These are phyloP conservation scores for Gisinianus flammeolus DNA, from an alignment of 2,888 invertebrate genomes.

Conservation along the genomic window DNA sequence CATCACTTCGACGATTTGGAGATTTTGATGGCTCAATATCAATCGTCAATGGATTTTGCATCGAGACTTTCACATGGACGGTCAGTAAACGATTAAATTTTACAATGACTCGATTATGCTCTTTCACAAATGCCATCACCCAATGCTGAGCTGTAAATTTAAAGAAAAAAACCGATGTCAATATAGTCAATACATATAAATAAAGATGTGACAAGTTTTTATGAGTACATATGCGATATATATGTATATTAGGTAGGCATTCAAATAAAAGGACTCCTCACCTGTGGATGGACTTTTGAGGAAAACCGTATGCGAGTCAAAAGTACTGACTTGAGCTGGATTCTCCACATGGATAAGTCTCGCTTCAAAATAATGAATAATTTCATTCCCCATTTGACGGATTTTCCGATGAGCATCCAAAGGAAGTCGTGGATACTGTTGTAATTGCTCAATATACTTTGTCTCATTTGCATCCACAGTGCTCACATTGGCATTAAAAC, in stretches of 20 bases:
- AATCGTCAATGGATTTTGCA: constrained; percentile 30
- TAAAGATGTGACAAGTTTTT: neutral
- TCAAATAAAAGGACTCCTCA: neutral
- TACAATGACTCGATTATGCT: constrained; percentile 27
- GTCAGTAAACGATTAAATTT: constrained; percentile 40
- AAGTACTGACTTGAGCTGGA: constrained; percentile 23
- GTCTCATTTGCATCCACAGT: constrained; percentile 21
- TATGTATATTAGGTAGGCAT: neutral
- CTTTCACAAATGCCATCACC: constrained; percentile 39
- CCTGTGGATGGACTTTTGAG: constrained; percentile 32
- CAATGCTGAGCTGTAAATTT: constrained; percentile 28
- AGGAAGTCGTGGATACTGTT: constrained; percentile 44
- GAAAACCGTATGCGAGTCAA: constrained; percentile 28
- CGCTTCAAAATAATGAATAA: constrained; percentile 41
- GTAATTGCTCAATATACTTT: constrained; percentile 42
- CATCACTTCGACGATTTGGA: constrained; percentile 30
- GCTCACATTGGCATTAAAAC: neutral
- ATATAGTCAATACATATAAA: too few relatives aligned
- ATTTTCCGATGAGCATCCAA: constrained; percentile 45
- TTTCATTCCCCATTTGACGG: constrained; percentile 48
- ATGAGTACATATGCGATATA: neutral
- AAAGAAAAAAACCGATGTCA: neutral
- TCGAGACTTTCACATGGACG: constrained; percentile 27
- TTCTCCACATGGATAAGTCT: constrained; percentile 35
- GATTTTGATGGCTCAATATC: constrained; percentile 34